Evolutionary conservation across 2,797 vertebrate genomes (phyloP), one percentile per base, ranked within the genome.

Genomic region (Sebastes nivosus): DNA sequence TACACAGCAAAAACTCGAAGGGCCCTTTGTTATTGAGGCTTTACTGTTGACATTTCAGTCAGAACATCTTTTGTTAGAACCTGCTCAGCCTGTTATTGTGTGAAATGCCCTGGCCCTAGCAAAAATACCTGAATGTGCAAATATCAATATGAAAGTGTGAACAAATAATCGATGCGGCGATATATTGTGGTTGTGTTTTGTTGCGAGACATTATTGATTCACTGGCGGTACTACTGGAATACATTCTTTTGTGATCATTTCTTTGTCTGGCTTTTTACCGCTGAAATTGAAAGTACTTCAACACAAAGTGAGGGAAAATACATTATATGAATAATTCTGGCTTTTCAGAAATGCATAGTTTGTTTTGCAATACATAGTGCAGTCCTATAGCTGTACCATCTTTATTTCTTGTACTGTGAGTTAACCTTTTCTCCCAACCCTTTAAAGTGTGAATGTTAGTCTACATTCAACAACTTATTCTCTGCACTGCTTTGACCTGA

Each of bases 41-140:
- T 65, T 74, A 77, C 68, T 36, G 68, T 74, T 87, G 83, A 90
- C 79, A 85, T 84, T 87, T 89, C 42, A 84, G 72, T 69, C 57
- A 50, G 60, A 72, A 69, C 76, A 69, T 34, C 71, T 68, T 86
- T 88, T 83, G 80, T 75, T 71, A 12, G 65, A 80, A 46, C 36
- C 68, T 24, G 71, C 70, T 65, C 66, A 27, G 74, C 75, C 52
- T 79, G 57, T 70, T 74, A 72, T 85, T 80, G 75, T 80, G 60
- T 38, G 61, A 77, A 87, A 77, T 67, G 83, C 65, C 73, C 63
- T 12, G 14, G 14, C 64, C 63, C 24, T 20, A 6, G 30, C 55
- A 67, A 63, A 36, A 32, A 34, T 34, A 58, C 61, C 67, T 63
- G 38, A 71, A 84, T 61, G 80, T 75, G 82, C 57, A 76, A 88